Conservation (phyloP, 23 tunicate genomes). For the Aplidium turbinatum region DNA sequence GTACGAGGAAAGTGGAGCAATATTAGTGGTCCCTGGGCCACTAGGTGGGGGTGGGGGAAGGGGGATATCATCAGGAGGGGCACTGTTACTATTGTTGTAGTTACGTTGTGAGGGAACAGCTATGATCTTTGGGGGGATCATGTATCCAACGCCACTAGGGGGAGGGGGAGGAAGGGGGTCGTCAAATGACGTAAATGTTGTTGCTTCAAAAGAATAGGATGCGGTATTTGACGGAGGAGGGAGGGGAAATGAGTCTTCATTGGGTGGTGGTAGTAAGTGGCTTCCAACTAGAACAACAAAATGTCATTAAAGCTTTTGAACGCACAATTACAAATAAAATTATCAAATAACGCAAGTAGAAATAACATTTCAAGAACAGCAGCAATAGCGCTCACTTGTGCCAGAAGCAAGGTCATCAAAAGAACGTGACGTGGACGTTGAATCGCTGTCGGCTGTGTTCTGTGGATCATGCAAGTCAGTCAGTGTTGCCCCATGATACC, state of each 20-base stretch:
- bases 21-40: not conserved
- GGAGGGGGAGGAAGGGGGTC: conserved; percentile 44
- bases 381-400: too few relatives aligned
- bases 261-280: not conserved
- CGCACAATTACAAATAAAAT: too few relatives aligned
- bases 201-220: not conserved
- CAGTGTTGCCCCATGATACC: too few relatives aligned
- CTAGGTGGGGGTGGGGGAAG: not conserved
- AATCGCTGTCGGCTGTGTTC: too few relatives aligned
- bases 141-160: not conserved
- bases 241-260: conserved; percentile 32
- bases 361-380: too few relatives aligned
- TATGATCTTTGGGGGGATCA: not conserved
- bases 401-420: too few relatives aligned
- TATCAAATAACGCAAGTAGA: too few relatives aligned
- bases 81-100: conserved; percentile 43
- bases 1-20: conserved; percentile 39
- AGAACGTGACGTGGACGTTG: too few relatives aligned
- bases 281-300: not conserved
- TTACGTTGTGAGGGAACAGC: conserved; percentile 11
- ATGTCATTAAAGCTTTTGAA: too few relatives aligned
- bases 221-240: conserved; percentile 11
- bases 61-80: not conserved
- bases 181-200: conserved; percentile 29
- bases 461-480: too few relatives aligned